Evolutionary conservation across 1,140 invertebrate species (phyloP).

Genomic region (Dendroctonus valens): DNA sequence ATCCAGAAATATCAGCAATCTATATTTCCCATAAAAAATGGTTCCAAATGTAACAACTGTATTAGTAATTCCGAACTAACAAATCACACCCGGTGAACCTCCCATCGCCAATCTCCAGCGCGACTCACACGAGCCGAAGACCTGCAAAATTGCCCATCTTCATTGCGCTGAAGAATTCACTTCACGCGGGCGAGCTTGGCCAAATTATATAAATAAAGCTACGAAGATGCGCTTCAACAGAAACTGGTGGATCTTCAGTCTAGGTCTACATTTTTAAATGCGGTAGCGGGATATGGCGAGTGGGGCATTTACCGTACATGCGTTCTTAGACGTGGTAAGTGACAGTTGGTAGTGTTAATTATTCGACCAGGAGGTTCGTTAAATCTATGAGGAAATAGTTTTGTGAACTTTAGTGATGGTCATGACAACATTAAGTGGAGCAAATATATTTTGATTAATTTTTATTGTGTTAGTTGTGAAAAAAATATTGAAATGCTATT

Average conservation of each 20-base stretch:
- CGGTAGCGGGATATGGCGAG: conserved; percentile 3
- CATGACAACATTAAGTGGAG: too few species aligned
- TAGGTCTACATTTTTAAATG: conserved; percentile 18
- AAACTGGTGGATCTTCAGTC: conserved; percentile 16
- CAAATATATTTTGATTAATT: too few species aligned
- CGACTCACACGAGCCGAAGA: neutral
- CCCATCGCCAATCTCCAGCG: too few species aligned
- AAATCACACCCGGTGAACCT: too few species aligned
- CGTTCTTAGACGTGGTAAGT: conserved; percentile 27
- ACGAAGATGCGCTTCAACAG: conserved; percentile 11
- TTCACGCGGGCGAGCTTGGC: conserved; percentile 9
- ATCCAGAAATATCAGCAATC: too few species aligned
- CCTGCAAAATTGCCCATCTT: conserved; percentile 27
- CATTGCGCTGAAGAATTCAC: conserved; percentile 23
- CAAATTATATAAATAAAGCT: conserved; percentile 24
- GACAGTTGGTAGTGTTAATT: neutral
- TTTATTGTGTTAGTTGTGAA: too few species aligned
- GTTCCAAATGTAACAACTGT: too few species aligned
- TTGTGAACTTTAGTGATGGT: too few species aligned
- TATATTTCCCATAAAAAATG: too few species aligned
- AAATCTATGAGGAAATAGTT: neutral
- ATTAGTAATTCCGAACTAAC: too few species aligned
- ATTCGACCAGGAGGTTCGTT: neutral
- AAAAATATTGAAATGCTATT: too few species aligned
- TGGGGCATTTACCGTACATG: conserved; percentile 13